Base-by-base conservation (phyloP, 2,797 vertebrate genomes). In the Mormyrops attenuatus region DNA sequence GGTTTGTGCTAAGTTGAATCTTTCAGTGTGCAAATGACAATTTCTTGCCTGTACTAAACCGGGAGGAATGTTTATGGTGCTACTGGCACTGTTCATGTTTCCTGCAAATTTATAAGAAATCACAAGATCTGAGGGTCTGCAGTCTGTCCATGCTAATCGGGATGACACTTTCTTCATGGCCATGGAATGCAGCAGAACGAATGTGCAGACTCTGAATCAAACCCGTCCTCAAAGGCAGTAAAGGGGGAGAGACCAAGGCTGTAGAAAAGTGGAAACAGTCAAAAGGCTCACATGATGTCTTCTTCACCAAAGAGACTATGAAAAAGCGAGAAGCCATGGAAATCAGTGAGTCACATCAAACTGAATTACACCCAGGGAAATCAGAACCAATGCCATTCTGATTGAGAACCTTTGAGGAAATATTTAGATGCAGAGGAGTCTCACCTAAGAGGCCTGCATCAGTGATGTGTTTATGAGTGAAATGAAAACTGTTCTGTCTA, bases 281-380 rank as follows among this genome's bases (percentile, higher is more conserved):
- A n/a, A 44, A 38, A 20, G 34, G 34, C 73, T 20, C 41, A 7
- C 15, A 80, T 80, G 41, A 44, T 80, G 73, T 47, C 73, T 80
- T 80, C 73, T 47, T 80, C 20, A 53, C 22, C 7, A 89, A 89
- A 57, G 86, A 89, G 89, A 92, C 92, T 89, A 88, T 47, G 3
- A 47, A 15, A 26, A 13, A 50, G 77, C 57, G 63, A 38, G 89
- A 41, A 80, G 60, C 20, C 88, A 91, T 92, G 91, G 91, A 91
- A 93, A 92, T 90, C 89, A 89, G n/a, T 85, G 87, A 89, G 41
- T 80, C 73, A 80, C 73, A 41, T 17, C 34, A 92, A 95, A 94
- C 63, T 50, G 90, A 92, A 93, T 93, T 91, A 91, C 20, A 90
- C 90, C 89, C 91, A 93, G 92, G 89, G 73, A 92, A 93, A 95